Evolutionary conservation across 2,113 vertebrate species (phyloP).

Genomic region (Thunnus maccoyii): DNA sequence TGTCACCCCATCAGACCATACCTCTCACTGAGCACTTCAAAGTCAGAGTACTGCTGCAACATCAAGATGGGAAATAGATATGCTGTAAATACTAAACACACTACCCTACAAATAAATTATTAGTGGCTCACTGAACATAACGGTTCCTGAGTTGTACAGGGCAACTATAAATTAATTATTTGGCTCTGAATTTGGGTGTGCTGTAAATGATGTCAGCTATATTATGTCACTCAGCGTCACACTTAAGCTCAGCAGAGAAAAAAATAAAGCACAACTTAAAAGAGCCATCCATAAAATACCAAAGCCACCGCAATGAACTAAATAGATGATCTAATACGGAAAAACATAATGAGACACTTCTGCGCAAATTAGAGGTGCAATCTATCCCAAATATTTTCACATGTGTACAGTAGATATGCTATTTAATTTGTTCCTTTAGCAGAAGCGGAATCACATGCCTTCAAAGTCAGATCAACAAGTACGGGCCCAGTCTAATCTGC

Average conservation of each 20-base stretch:
- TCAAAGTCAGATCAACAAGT: conserved; percentile 61
- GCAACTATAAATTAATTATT: conserved; percentile 8
- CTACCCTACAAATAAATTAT: neutral
- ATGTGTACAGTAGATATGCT: conserved; percentile 28
- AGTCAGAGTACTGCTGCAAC: conserved; percentile 8
- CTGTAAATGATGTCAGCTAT: conserved; percentile 41
- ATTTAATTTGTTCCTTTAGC: conserved; percentile 44
- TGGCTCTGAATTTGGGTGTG: neutral
- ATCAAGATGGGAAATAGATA: conserved; percentile 1
- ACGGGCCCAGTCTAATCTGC: conserved; percentile 69
- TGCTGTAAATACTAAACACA: neutral
- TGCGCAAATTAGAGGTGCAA: conserved; percentile 29
- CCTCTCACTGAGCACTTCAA: conserved; percentile 1
- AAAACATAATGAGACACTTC: conserved; percentile 11
- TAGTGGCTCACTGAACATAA: conserved; percentile 6
- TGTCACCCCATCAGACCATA: conserved; percentile 42
- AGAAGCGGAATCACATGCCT: conserved; percentile 67
- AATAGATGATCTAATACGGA: conserved; percentile 21
- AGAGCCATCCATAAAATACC: conserved; percentile 25
- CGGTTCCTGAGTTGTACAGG: neutral
- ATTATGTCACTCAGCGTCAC: conserved; percentile 42
- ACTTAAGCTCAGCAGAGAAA: conserved; percentile 16
- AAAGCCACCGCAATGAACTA: conserved; percentile 1
- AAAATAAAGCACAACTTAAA: conserved; percentile 5
- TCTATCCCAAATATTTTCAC: conserved; percentile 45